These are phyloP conservation scores for Dolomedes plantarius DNA, from an alignment of 2,888 invertebrate genomes.

Conservation along the genomic window DNA sequence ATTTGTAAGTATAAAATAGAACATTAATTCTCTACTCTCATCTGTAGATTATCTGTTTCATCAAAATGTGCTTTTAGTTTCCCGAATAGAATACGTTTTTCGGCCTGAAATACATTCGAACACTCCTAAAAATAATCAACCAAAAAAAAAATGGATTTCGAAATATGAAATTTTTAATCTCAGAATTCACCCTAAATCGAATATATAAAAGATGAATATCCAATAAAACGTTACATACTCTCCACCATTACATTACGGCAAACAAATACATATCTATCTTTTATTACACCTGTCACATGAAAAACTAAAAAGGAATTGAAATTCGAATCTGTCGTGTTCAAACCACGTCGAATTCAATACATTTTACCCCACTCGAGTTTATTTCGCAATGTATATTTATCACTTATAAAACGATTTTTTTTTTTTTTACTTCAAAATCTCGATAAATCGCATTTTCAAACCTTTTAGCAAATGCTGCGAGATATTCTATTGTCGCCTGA, in stretches of 20 bases:
- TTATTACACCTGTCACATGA: constrained; percentile 8
- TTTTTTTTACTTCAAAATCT: constrained; percentile 29
- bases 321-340: constrained; percentile 27
- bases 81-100: no score
- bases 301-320: constrained; percentile 26
- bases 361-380: constrained; percentile 19
- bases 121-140: no score
- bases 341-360: constrained; percentile 20
- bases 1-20: no score
- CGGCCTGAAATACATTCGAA: no score
- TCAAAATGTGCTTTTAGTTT: no score
- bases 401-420: constrained; percentile 42
- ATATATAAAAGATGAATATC: constrained; percentile 6
- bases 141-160: no score
- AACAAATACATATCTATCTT: constrained; percentile 6
- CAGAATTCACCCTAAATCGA: background rate
- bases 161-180: no score
- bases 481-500: constrained; percentile 44
- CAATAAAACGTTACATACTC: background rate
- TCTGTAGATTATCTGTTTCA: no score
- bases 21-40: no score
- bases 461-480: constrained; percentile 24
- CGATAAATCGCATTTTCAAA: constrained; percentile 25
- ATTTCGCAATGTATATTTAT: constrained; percentile 29
- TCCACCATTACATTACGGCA: background rate